Percentiles rank a stretch among this genome's conserved stretches.
phyloP scores from a whole-genome alignment of 1,140 invertebrate species.

The Cepaea nemoralis region DNA sequence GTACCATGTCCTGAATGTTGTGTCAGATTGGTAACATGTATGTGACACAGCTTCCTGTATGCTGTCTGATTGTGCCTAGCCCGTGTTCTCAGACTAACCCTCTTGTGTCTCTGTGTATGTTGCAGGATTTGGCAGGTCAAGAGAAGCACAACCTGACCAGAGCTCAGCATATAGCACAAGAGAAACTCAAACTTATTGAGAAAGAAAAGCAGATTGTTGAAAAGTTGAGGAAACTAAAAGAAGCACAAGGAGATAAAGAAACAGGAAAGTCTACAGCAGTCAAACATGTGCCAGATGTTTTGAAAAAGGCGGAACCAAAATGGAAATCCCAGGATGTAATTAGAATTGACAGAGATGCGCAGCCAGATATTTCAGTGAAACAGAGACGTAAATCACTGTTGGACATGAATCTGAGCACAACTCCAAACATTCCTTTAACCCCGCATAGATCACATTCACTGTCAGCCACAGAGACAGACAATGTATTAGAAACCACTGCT shows the following conservation, averaged over 20 bases:
- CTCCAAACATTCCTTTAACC: slow-evolving; percentile 52
- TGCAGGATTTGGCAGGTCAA: background rate
- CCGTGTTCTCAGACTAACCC: too few relatives aligned
- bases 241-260: slow-evolving; percentile 1
- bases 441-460: slow-evolving; percentile 26
- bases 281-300: background rate
- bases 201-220: slow-evolving; percentile 39
- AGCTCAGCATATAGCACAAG: slow-evolving; percentile 23
- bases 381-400: slow-evolving; percentile 53
- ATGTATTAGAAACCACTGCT: background rate
- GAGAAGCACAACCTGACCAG: background rate
- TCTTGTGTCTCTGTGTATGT: too few relatives aligned
- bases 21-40: too few relatives aligned
- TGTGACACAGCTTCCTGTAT: too few relatives aligned
- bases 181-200: slow-evolving; percentile 32
- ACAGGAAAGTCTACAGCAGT: background rate
- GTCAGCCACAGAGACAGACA: background rate
- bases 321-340: slow-evolving; percentile 33
- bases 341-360: background rate
- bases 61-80: too few relatives aligned
- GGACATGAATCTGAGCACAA: slow-evolving; percentile 56
- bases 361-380: slow-evolving; percentile 29
- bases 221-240: slow-evolving; percentile 24
- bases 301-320: slow-evolving; percentile 37
- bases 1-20: too few relatives aligned